These are phyloP conservation scores for Tricholauxania praeusta DNA, from an alignment of 2,888 invertebrate genomes.

Conservation along the genomic window DNA sequence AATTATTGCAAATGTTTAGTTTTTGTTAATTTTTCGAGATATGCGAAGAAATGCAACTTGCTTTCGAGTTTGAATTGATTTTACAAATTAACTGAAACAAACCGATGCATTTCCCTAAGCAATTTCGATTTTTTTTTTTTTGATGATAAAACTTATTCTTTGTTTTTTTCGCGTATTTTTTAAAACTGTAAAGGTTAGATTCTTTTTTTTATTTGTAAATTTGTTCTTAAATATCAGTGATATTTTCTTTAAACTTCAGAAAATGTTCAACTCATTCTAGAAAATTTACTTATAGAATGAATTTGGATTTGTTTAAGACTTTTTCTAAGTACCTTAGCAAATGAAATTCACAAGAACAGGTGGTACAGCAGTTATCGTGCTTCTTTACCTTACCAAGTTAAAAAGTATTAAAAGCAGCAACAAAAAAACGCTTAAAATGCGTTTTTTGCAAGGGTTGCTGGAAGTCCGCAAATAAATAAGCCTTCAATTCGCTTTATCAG, in stretches of 20 bases:
- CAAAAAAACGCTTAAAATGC: background rate
- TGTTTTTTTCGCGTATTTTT: too few species aligned
- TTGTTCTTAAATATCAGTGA: too few species aligned
- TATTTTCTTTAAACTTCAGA: too few species aligned
- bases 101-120: conserved; percentile 49
- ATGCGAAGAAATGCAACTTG: conserved; percentile 49
- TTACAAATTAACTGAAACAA: conserved; percentile 52
- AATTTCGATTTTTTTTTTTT: conserved; percentile 19
- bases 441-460: background rate
- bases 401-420: background rate
- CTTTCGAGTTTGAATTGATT: conserved; percentile 50
- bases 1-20: background rate
- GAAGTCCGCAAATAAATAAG: background rate
- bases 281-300: background rate
- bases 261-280: too few species aligned
- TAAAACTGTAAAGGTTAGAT: too few species aligned
- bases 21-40: conserved; percentile 16
- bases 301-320: background rate
- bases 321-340: background rate
- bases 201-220: too few species aligned
- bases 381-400: background rate
- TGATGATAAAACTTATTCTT: conserved; percentile 4
- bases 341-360: background rate
- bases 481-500: background rate
- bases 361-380: background rate